A percentile compares a stretch with the other conserved stretches of the same genome.
Evolutionary conservation across 1,140 invertebrate genomes (phyloP).

Genomic region (Drosophila fuyamai): DNA sequence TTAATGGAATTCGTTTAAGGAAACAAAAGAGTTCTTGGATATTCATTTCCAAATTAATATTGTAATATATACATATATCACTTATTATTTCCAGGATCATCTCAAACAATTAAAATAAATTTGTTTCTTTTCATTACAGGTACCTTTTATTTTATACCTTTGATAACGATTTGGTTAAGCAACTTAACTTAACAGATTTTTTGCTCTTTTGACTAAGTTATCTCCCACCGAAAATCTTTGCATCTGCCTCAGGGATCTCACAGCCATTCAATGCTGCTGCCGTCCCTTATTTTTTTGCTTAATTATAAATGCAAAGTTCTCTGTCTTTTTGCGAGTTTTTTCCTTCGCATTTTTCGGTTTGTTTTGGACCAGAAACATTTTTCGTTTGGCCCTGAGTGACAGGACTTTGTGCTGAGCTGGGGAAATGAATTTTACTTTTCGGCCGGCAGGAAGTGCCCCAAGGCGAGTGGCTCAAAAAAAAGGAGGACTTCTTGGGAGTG

Average conservation of each 20-base stretch:
- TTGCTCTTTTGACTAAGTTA: constrained; percentile 27
- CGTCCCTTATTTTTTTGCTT: constrained; percentile 50
- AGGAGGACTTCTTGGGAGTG: constrained; percentile 11
- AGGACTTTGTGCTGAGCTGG: constrained; percentile 71
- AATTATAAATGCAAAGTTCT: constrained; percentile 78
- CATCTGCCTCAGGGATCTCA: constrained; percentile 38
- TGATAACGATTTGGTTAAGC: constrained; percentile 6
- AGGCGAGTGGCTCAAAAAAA: constrained; percentile 28
- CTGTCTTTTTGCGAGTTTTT: constrained; percentile 35
- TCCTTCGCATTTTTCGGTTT: constrained; percentile 37
- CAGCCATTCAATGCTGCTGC: constrained; percentile 36
- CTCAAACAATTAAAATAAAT: neutral
- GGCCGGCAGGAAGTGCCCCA: constrained; percentile 73
- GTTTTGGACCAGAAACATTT: constrained; percentile 55
- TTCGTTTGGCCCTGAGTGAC: constrained; percentile 65
- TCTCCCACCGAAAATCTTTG: constrained; percentile 36
- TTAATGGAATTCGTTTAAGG: neutral
- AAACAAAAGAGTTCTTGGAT: too few species aligned
- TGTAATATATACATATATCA: too few species aligned
- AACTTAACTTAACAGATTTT: constrained; percentile 17
- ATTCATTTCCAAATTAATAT: too few species aligned
- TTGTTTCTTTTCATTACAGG: neutral
- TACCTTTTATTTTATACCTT: neutral
- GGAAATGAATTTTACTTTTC: constrained; percentile 77
- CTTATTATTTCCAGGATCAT: neutral